phyloP scores from a whole-genome alignment of 2,888 invertebrate genomes.

The Synergus umbraculus region DNA sequence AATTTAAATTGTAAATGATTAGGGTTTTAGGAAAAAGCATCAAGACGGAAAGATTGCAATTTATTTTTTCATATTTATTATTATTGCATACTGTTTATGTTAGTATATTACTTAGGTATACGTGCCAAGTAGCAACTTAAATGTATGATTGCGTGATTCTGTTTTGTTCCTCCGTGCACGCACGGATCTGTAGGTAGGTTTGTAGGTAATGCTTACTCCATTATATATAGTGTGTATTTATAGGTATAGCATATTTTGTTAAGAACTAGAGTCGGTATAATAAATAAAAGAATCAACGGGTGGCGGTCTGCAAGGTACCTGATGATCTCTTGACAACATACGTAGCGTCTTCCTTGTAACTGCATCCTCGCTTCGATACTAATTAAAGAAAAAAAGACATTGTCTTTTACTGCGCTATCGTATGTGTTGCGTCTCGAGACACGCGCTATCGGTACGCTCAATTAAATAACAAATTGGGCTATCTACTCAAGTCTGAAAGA shows the following conservation, averaged over 20 bases:
- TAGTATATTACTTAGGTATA: conserved; percentile 77
- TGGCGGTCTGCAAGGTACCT: conserved; percentile 65
- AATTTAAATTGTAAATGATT: too few species aligned
- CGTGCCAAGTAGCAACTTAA: conserved; percentile 78
- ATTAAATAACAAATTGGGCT: conserved; percentile 69
- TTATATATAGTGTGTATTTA: conserved; percentile 77
- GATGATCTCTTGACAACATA: conserved; percentile 54
- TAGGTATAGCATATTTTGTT: conserved; percentile 75
- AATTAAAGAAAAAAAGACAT: conserved; percentile 28
- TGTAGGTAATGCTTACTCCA: conserved; percentile 72
- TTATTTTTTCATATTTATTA: conserved; percentile 76
- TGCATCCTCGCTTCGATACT: conserved; percentile 35
- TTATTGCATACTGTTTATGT: conserved; percentile 78
- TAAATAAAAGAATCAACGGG: conserved; percentile 72
- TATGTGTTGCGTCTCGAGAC: conserved; percentile 24
- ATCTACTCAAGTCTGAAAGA: conserved; percentile 64
- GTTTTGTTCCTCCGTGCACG: conserved; percentile 72
- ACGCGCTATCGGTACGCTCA: conserved; percentile 43
- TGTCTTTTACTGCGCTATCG: not conserved
- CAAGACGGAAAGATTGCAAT: conserved; percentile 46
- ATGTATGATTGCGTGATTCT: conserved; percentile 77
- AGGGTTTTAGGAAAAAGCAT: not conserved
- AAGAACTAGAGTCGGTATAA: conserved; percentile 74
- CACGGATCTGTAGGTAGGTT: conserved; percentile 63
- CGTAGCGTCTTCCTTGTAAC: conserved; percentile 44